Evolutionary conservation across 2,113 vertebrate species (phyloP).

Genomic region (Carettochelys insculpta): DNA sequence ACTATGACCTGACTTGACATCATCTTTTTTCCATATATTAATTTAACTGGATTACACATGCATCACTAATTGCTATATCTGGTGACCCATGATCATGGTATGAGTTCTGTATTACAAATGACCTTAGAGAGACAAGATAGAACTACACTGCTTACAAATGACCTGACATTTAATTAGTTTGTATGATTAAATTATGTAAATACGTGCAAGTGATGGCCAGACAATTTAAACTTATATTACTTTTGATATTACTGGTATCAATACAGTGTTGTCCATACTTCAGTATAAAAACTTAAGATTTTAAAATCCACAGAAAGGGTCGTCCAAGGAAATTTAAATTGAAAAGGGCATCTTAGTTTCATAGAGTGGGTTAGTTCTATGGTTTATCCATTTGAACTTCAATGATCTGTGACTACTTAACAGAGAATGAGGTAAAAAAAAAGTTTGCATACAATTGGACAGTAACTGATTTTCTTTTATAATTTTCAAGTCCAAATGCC

Average conservation of each 20-base stretch:
- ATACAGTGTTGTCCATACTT: neutral
- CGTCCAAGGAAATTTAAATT: conserved; percentile 51
- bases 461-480: conserved; percentile 22
- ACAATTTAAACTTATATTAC: conserved; percentile 65
- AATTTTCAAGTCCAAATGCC: neutral
- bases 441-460: conserved; percentile 9
- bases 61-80: conserved; percentile 76
- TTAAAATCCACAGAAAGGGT: conserved; percentile 43
- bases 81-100: conserved; percentile 71
- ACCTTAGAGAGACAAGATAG: conserved; percentile 20
- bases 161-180: conserved; percentile 77
- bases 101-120: conserved; percentile 74
- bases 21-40: conserved; percentile 66
- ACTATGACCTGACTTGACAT: conserved; percentile 59
- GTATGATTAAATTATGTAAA: conserved; percentile 75
- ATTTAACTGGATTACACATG: conserved; percentile 72
- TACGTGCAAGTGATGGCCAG: conserved; percentile 60
- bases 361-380: conserved; percentile 26
- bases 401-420: conserved; percentile 39
- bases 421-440: conserved; percentile 37
- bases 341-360: conserved; percentile 26
- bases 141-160: conserved; percentile 61
- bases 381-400: conserved; percentile 40
- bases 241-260: conserved; percentile 18
- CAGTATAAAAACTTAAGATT: conserved; percentile 45